Percentiles rank a stretch among this genome's conserved stretches.
phyloP scores from a whole-genome alignment of 1,140 invertebrate genomes.

The Himalopsyche phryganea region DNA sequence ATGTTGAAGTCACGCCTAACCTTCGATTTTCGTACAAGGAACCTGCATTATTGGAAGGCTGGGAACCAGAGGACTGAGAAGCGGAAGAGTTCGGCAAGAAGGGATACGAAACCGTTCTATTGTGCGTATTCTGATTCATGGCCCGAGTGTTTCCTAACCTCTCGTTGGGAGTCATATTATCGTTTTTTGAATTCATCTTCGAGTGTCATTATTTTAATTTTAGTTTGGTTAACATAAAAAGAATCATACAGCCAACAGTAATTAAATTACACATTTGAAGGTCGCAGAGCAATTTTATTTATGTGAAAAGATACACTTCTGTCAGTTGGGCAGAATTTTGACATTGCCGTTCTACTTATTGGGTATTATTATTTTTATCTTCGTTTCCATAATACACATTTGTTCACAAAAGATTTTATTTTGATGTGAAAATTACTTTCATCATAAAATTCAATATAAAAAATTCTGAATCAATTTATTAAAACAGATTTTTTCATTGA shows the following conservation, averaged over 20 bases:
- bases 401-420: no score
- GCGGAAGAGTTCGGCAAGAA: conserved; percentile 1
- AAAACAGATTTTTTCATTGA: no score
- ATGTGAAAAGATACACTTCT: not conserved
- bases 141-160: conserved; percentile 21
- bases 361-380: not conserved
- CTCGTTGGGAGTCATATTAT: conserved; percentile 10
- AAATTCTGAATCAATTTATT: no score
- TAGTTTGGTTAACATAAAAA: not conserved
- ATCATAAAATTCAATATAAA: no score
- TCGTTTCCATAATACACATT: not conserved
- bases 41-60: conserved; percentile 7
- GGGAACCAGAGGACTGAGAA: conserved; percentile 13
- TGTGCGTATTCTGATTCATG: conserved; percentile 10
- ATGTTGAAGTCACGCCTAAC: conserved; percentile 3
- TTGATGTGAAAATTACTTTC: no score
- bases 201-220: conserved; percentile 4
- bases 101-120: conserved; percentile 17
- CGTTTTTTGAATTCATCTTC: conserved; percentile 9
- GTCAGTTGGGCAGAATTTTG: not conserved
- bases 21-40: conserved; percentile 19
- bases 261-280: conserved; percentile 7
- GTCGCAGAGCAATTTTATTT: not conserved
- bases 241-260: not conserved
- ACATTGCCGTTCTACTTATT: not conserved